Evolutionary conservation across 2,113 vertebrate species (phyloP).

Genomic region (Rhadina sibilatrix): DNA sequence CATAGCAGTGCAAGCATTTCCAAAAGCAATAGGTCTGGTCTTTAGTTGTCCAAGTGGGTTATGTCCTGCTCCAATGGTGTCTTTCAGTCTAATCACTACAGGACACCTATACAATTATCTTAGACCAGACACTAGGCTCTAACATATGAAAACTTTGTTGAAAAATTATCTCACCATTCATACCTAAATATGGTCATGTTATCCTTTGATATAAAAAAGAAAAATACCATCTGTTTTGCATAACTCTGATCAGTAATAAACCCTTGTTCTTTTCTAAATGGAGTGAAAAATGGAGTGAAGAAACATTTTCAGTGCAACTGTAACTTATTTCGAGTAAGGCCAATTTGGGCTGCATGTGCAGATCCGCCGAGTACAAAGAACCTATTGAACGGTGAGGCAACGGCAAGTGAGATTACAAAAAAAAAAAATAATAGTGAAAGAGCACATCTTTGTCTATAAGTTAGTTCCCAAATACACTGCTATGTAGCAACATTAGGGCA

Average conservation of each 20-base stretch:
- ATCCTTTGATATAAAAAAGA: background rate
- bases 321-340: fast-evolving
- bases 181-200: background rate
- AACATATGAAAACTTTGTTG: background rate
- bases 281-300: background rate
- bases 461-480: background rate
- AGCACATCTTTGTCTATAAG: conserved; percentile 7
- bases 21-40: background rate
- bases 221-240: conserved; percentile 2
- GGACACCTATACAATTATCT: background rate
- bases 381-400: background rate
- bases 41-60: background rate
- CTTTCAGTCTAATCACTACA: background rate
- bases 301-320: background rate
- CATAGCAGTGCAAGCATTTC: background rate
- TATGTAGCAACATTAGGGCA: conserved; percentile 1
- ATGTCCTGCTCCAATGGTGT: background rate
- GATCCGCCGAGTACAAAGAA: background rate
- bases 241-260: background rate
- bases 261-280: background rate
- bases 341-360: background rate
- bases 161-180: background rate
- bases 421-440: background rate
- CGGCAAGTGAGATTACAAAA: background rate
- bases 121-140: background rate